These are phyloP conservation scores for Danionella cerebrum DNA, from an alignment of 2,113 vertebrate species.

Conservation along the genomic window DNA sequence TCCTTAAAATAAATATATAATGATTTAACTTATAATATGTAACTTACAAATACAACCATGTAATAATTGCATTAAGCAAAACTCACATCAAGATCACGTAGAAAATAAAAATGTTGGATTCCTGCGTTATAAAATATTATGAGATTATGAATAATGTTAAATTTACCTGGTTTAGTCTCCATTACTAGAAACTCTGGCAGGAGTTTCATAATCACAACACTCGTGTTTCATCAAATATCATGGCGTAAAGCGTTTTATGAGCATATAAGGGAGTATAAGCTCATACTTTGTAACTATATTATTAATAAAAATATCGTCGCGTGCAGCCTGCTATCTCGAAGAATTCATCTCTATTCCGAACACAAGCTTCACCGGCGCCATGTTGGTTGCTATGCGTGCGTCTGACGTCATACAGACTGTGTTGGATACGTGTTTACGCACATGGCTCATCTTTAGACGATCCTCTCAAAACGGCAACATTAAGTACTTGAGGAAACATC, in stretches of 20 bases:
- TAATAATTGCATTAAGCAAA: too few species aligned
- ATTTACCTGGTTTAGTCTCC: slow-evolving; percentile 33
- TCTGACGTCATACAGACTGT: slow-evolving; percentile 44
- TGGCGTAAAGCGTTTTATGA: not conserved
- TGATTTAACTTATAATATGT: too few species aligned
- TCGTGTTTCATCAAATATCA: not conserved
- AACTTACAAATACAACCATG: too few species aligned
- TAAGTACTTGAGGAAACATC: too few species aligned
- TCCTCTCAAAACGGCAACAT: too few species aligned
- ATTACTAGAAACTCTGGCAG: slow-evolving; percentile 16
- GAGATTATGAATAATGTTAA: too few species aligned
- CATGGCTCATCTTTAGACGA: not conserved
- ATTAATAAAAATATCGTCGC: too few species aligned
- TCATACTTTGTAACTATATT: not conserved
- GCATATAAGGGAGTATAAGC: not conserved
- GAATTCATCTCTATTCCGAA: not conserved
- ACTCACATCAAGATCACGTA: not conserved
- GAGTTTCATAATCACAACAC: slow-evolving; percentile 35
- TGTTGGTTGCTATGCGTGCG: slow-evolving; percentile 65
- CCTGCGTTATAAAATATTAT: not conserved
- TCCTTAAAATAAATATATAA: too few species aligned
- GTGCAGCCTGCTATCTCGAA: slow-evolving; percentile 8
- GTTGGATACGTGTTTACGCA: not conserved
- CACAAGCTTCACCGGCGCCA: slow-evolving; percentile 64
- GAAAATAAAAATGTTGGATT: not conserved